Percentiles rank a stretch among this genome's conserved stretches.
phyloP scores from a whole-genome alignment of 2,113 vertebrate genomes.

The Prunella himalayana region DNA sequence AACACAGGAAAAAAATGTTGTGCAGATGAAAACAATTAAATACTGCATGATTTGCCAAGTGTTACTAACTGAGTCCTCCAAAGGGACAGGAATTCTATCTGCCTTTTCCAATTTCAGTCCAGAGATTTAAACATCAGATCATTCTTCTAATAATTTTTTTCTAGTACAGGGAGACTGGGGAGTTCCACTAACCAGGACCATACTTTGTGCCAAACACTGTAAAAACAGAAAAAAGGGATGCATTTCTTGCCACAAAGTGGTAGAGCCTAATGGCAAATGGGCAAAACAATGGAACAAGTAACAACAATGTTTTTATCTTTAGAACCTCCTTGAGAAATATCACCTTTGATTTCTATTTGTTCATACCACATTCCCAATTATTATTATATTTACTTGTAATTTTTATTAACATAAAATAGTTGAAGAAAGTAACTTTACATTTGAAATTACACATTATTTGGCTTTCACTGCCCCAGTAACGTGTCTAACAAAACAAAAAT shows the following conservation, averaged over 20 bases:
- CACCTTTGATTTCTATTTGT: background rate
- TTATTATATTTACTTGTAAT: background rate
- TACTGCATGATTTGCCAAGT: background rate
- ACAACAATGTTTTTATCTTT: background rate
- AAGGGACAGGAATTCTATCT: background rate
- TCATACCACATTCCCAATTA: background rate
- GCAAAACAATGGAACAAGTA: background rate
- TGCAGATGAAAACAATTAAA: background rate
- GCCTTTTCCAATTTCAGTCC: background rate
- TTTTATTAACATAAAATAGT: background rate
- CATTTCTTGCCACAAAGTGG: background rate
- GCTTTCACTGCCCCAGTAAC: background rate
- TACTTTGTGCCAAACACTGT: background rate
- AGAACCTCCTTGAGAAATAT: background rate
- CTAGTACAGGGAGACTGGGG: background rate
- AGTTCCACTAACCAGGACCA: background rate
- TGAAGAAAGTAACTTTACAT: background rate
- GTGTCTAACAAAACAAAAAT: background rate
- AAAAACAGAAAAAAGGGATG: background rate
- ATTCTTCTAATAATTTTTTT: background rate
- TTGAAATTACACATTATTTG: background rate
- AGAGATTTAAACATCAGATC: background rate
- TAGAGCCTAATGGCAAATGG: background rate
- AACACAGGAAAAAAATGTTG: background rate
- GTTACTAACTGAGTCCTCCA: background rate